Evolutionary conservation across 2,113 vertebrate genomes (phyloP).

Genomic region (Ailuropoda melanoleuca): DNA sequence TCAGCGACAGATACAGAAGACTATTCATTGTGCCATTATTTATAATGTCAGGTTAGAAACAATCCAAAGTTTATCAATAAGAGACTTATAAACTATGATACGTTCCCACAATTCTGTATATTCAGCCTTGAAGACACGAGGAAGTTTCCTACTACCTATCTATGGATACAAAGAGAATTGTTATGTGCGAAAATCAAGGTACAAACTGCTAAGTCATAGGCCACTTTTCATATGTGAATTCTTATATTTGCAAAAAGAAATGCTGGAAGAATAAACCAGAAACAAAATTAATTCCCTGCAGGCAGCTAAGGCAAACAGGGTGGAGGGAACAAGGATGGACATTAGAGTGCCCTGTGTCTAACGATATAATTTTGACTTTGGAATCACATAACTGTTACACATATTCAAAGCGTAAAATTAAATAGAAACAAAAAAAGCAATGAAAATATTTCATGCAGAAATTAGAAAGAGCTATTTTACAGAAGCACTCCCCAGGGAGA

Average conservation of each 20-base stretch:
- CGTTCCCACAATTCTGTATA: background rate
- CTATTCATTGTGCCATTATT: background rate
- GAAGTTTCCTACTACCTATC: background rate
- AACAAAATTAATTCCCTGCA: background rate
- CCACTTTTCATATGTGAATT: background rate
- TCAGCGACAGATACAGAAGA: background rate
- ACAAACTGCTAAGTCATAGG: background rate
- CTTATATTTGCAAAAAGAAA: background rate
- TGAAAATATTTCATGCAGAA: background rate
- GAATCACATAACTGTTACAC: background rate
- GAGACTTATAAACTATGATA: background rate
- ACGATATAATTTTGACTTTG: background rate
- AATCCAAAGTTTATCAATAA: background rate
- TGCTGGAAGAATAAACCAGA: background rate
- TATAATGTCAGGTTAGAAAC: background rate
- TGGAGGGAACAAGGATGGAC: background rate
- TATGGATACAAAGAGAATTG: background rate
- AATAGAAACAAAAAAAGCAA: background rate
- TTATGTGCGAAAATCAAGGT: background rate
- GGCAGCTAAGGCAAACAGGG: background rate
- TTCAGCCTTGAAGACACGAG: background rate
- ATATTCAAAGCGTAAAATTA: background rate
- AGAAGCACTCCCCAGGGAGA: background rate
- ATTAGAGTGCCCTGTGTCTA: too few species aligned
- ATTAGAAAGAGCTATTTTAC: background rate